Percentiles rank a stretch among this genome's conserved stretches.
Evolutionary conservation across 1,140 invertebrate genomes (phyloP).

Genomic region (Solen grandis): DNA sequence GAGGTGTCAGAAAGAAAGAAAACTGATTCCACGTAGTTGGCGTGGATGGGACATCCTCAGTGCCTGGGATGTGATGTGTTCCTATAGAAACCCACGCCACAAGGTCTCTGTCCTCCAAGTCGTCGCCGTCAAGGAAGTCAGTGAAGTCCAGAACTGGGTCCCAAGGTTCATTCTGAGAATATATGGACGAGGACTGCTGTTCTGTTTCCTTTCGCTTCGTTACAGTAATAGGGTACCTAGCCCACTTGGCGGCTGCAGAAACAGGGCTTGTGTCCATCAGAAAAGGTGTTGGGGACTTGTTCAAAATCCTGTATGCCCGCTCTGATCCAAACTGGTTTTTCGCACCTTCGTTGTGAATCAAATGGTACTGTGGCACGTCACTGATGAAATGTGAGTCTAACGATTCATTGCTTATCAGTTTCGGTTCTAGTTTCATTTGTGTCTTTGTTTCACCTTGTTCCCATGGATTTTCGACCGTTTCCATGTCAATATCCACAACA

Average conservation of each 20-base stretch:
- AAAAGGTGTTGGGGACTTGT: slow-evolving; percentile 63
- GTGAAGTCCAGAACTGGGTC: slow-evolving; percentile 74
- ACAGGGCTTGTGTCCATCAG: slow-evolving; percentile 59
- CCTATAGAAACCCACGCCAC: slow-evolving; percentile 77
- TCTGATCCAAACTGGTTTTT: slow-evolving; percentile 59
- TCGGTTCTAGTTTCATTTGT: slow-evolving; percentile 60
- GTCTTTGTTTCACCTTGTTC: slow-evolving; percentile 53
- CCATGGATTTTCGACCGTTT: slow-evolving; percentile 57
- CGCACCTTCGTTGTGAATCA: slow-evolving; percentile 62
- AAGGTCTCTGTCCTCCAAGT: slow-evolving; percentile 71
- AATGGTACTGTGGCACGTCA: slow-evolving; percentile 46
- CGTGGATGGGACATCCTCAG: slow-evolving; percentile 75
- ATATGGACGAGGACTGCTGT: slow-evolving; percentile 71
- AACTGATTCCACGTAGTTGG: slow-evolving; percentile 66
- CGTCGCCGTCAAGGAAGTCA: slow-evolving; percentile 69
- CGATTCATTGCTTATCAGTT: slow-evolving; percentile 56
- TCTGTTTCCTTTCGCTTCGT: slow-evolving; percentile 74
- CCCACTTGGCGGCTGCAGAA: slow-evolving; percentile 65
- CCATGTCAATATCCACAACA: slow-evolving; percentile 64
- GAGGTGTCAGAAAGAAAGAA: slow-evolving; percentile 67
- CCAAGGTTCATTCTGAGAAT: slow-evolving; percentile 70
- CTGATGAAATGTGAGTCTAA: slow-evolving; percentile 13
- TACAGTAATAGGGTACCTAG: slow-evolving; percentile 70
- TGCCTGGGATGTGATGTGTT: slow-evolving; percentile 69
- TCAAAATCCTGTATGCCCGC: slow-evolving; percentile 69